Conservation (phyloP, 2,113 vertebrate genomes). For the Ochotona curzoniae region DNA sequence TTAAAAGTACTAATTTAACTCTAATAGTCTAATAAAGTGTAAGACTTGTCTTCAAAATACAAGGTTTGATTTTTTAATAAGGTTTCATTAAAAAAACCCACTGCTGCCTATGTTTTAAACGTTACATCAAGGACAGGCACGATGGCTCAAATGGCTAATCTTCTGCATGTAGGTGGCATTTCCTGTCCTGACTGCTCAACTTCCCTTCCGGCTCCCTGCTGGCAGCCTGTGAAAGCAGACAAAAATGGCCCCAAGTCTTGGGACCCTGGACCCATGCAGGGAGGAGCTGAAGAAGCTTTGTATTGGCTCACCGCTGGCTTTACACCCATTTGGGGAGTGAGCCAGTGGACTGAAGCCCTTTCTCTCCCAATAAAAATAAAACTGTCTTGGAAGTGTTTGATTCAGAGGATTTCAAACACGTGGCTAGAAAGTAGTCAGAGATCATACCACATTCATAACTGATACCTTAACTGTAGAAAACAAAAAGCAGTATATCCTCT, state of each 20-base stretch:
- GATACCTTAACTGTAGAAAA: constrained; percentile 1
- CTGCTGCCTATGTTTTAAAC: background rate
- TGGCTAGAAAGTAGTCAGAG: background rate
- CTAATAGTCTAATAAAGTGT: background rate
- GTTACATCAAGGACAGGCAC: constrained; percentile 5
- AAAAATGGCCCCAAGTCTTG: too few species aligned
- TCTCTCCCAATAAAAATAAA: too few species aligned
- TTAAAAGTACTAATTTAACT: background rate
- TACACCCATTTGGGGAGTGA: too few species aligned
- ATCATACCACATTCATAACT: constrained; percentile 13
- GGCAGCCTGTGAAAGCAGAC: too few species aligned
- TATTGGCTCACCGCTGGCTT: too few species aligned
- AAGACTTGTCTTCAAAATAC: background rate
- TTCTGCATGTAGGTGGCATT: too few species aligned
- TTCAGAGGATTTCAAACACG: background rate
- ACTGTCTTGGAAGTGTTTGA: background rate
- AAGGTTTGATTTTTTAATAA: background rate
- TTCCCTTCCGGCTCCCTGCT: too few species aligned
- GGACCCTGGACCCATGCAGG: too few species aligned
- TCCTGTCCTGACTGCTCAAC: too few species aligned
- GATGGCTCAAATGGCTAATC: too few species aligned
- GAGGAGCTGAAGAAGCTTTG: too few species aligned
- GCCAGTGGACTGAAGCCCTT: too few species aligned
- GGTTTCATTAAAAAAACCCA: background rate
- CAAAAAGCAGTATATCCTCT: background rate